Evolutionary conservation across 2,113 vertebrate species (phyloP).

Genomic region (Australoheros scitulus): DNA sequence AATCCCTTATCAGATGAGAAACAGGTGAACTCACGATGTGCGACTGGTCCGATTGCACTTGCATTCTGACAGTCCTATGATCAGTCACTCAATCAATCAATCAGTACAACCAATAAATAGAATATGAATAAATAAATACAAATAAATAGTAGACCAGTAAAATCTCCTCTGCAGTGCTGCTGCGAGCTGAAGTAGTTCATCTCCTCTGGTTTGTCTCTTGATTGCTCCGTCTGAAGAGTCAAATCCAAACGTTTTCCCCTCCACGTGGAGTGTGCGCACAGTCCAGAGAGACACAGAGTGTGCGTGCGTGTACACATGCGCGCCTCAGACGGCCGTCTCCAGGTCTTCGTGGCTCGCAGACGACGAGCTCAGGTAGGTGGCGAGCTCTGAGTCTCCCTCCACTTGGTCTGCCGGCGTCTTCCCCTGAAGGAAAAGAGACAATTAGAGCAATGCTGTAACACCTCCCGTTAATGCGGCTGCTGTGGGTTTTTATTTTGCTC

Average conservation of each 20-base stretch:
- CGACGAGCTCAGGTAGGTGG: constrained; percentile 85
- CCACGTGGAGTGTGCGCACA: constrained; percentile 4
- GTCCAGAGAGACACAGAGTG: constrained; percentile 22
- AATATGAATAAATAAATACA: constrained; percentile 80
- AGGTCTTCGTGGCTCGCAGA: constrained; percentile 87
- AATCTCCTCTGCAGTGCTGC: constrained; percentile 34
- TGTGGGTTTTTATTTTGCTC: neutral
- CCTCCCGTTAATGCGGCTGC: neutral
- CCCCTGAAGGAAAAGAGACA: constrained; percentile 77
- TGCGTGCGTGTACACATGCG: constrained; percentile 2
- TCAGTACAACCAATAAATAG: constrained; percentile 78
- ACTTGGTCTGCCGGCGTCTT: constrained; percentile 90
- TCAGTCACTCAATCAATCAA: constrained; percentile 60
- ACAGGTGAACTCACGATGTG: constrained; percentile 9
- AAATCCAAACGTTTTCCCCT: constrained; percentile 12
- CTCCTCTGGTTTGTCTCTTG: neutral
- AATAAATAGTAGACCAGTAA: constrained; percentile 70
- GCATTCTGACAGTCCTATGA: constrained; percentile 28
- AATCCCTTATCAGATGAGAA: constrained; percentile 33
- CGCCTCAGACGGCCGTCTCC: constrained; percentile 95
- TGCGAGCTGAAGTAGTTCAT: constrained; percentile 12
- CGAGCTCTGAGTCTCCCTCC: constrained; percentile 88
- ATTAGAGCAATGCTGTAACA: neutral
- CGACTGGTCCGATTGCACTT: constrained; percentile 64
- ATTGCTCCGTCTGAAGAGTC: neutral